These are phyloP conservation scores for Dendroctonus ponderosae DNA, from an alignment of 1,140 invertebrate genomes.

Conservation along the genomic window DNA sequence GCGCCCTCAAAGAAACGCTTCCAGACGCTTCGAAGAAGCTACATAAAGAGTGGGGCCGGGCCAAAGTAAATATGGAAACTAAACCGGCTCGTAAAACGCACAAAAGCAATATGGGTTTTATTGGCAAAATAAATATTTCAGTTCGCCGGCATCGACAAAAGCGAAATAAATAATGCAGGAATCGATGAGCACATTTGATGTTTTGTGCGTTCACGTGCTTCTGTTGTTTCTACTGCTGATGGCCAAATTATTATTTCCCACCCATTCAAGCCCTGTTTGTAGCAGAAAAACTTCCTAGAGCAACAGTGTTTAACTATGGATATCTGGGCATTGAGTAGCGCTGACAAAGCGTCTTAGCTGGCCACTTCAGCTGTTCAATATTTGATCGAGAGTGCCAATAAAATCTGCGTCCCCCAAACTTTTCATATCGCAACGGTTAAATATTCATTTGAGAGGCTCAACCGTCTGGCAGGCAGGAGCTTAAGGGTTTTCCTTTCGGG, in stretches of 20 bases:
- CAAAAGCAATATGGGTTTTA: constrained; percentile 6
- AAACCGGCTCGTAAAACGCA: constrained; percentile 6
- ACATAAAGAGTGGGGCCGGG: not conserved
- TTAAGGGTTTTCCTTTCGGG: no score
- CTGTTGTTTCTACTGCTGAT: no score
- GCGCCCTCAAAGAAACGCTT: no score
- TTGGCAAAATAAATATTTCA: constrained; percentile 9
- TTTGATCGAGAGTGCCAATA: not conserved
- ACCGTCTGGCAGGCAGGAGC: no score
- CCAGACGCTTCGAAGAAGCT: not conserved
- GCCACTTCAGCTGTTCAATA: no score
- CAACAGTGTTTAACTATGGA: no score
- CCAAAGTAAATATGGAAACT: constrained; percentile 4
- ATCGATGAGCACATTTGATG: not conserved
- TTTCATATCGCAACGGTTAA: constrained; percentile 7
- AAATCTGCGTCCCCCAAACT: constrained; percentile 1
- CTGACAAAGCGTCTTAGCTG: no score
- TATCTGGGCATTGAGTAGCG: no score
- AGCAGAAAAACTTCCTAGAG: no score
- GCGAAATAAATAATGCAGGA: constrained; percentile 4
- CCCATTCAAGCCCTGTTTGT: no score
- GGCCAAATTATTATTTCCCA: no score
- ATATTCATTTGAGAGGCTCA: constrained; percentile 2
- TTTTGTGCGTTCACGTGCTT: no score
- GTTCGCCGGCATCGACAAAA: constrained; percentile 1